Evolutionary conservation across 2,888 invertebrate species (phyloP), one percentile per base, ranked within the genome.

Genomic region (Erynnis tages): DNA sequence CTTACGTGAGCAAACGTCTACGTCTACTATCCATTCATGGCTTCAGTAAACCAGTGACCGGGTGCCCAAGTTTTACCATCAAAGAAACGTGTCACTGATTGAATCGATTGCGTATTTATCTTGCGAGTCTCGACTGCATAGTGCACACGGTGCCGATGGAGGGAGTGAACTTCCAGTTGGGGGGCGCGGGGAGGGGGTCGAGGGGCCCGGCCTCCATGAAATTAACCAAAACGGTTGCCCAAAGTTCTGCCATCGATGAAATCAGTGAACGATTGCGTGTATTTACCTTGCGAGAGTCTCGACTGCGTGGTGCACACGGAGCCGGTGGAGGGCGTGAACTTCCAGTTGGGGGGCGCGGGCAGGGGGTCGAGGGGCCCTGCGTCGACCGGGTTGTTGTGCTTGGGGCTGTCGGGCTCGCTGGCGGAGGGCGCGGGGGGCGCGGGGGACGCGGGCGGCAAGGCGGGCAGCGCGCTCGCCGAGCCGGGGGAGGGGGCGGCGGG

Each of bases 311-410:
- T 19, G 40, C 14, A 25, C 25, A 13, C 37, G 5, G 76, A 58
- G 49, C 47, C 63, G 43, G 78, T 6, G 76, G 71, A n/a, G 73
- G 53, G 50, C 56, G 38, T 73, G 56, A 73, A 82, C 71, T 82
- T 77, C 80, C 85, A 85, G 65, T 35, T 78, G 80, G 63, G 66
- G 73, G 56, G 61, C 69, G 63, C 73, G 79, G 11, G 73, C 69
- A 75, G 54, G 1, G 76, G 59, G 50, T 85, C 86, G 57, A 67
- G 69, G 40, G 75, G 59, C 4, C 66, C 57, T 71, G 77, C 82
- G 59, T 87, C 87, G 35, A 84, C 84, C 1, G 84, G 81, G 63
- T 87, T 86, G 70, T 83, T 80, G 63, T 85, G 83, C 10, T 83
- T 54, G 1, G 82, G 76, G 56, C 75, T 72, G 67, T 82, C 86